These are phyloP conservation scores for Stenchaetothrips biformis DNA, from an alignment of 2,888 invertebrate genomes.

Conservation along the genomic window DNA sequence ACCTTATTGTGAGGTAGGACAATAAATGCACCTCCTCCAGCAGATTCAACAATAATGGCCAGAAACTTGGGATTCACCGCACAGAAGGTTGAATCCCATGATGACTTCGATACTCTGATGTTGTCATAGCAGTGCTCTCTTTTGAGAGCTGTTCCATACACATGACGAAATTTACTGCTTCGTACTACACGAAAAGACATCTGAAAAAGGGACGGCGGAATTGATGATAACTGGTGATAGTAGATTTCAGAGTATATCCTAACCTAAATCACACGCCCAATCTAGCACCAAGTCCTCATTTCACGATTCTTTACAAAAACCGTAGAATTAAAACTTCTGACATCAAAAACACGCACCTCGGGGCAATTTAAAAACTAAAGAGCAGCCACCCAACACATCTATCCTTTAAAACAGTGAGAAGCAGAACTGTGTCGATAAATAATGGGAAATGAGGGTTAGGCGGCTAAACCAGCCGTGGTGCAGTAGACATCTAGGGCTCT, in stretches of 20 bases:
- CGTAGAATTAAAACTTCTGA: conserved; percentile 7
- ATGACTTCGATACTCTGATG: conserved; percentile 92
- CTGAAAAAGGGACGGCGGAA: conserved; percentile 24
- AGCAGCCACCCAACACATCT: not conserved
- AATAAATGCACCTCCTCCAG: conserved; percentile 93
- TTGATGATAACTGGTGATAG: not conserved
- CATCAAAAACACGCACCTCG: not conserved
- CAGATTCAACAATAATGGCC: conserved; percentile 95
- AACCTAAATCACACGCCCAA: conserved; percentile 5
- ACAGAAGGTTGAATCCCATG: conserved; percentile 98
- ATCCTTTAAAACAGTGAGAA: not conserved
- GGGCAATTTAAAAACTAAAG: not conserved
- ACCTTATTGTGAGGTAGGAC: conserved; percentile 92
- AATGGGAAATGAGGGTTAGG: conserved; percentile 15
- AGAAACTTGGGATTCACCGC: conserved; percentile 97
- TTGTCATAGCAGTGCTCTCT: conserved; percentile 97
- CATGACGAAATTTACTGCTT: conserved; percentile 97
- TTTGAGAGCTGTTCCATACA: conserved; percentile 84
- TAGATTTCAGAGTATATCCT: not conserved
- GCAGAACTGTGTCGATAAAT: conserved; percentile 3
- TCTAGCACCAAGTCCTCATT: conserved; percentile 15
- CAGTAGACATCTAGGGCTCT: too few relatives aligned
- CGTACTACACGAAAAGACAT: conserved; percentile 97
- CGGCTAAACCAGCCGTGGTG: conserved; percentile 17
- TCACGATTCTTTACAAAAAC: conserved; percentile 27